Base-by-base conservation (phyloP, 2,797 vertebrate species). In the Numenius phaeopus region DNA sequence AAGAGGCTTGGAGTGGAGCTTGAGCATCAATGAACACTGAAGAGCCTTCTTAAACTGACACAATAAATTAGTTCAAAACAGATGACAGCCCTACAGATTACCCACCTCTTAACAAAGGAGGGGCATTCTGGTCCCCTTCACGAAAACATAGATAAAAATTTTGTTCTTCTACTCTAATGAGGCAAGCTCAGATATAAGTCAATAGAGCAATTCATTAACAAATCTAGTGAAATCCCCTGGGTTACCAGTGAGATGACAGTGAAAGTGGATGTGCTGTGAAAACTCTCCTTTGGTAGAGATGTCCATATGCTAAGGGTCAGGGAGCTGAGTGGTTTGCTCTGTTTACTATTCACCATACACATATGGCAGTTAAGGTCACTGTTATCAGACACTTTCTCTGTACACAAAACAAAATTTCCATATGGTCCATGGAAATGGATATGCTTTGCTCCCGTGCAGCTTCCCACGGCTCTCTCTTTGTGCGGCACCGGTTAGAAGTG, bases 131-230 rank as follows among this genome's bases (percentile, higher is more conserved):
- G 97, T 97, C 97, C 97, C 97, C 98, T 98, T 98, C 97, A 96
- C 52, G 83, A 98, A 98, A 98, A 98, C 98, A 97, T 84, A 98
- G 98, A 98, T 98, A 98, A 98, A 98, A 97, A 98, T 98, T 98
- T 97, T 95, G 98, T 99, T 99, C 98, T 98, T 99, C 98, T 98
- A 98, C 98, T 99, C 99, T 99, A 99, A 99, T 99, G 99, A 99
- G 99, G 99, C 99, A 99, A 98, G 98, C 98, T 98, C 99, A 98
- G 99, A 99, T 99, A 98, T 98, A 99, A 99, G 99, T 99, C 99
- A 99, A 99, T 99, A 99, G 99, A 99, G 99, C 99, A 99, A 99
- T 99, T 99, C 99, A 99, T 99, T 99, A 99, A 99, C 99, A 99
- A 99, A 99, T 99, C 99, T 99, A 99, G 98, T 96, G 97, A 98